These are phyloP conservation scores for Alauda arvensis DNA, from an alignment of 2,797 vertebrate genomes.

Conservation along the genomic window DNA sequence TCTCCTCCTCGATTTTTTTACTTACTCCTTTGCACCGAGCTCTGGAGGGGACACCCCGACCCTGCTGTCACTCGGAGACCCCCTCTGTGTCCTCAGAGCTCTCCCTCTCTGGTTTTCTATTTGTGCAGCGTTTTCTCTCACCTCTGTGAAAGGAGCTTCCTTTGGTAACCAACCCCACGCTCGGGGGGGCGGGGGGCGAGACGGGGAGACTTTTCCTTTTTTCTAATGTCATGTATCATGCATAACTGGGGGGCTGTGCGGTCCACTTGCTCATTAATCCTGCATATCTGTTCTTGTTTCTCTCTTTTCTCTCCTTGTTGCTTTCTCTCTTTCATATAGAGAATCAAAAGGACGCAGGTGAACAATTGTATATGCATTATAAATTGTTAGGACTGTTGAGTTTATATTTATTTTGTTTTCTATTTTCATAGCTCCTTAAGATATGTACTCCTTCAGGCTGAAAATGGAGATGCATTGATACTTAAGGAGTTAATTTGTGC, in stretches of 20 bases:
- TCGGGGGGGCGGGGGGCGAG: constrained; percentile 61
- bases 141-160: constrained; percentile 72
- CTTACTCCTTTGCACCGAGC: constrained; percentile 76
- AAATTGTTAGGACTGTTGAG: constrained; percentile 82
- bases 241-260: constrained; percentile 78
- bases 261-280: constrained; percentile 84
- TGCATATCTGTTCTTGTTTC: constrained; percentile 91
- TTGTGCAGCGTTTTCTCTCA: constrained; percentile 73
- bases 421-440: constrained; percentile 79
- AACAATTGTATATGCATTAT: constrained; percentile 93
- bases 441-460: constrained; percentile 76
- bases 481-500: constrained; percentile 90
- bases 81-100: constrained; percentile 71
- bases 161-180: constrained; percentile 73
- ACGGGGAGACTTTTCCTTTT: constrained; percentile 65
- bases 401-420: constrained; percentile 75
- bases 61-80: constrained; percentile 61
- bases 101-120: constrained; percentile 75
- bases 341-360: constrained; percentile 91
- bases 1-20: constrained; percentile 69
- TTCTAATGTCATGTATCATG: constrained; percentile 75
- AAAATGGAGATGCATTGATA: constrained; percentile 74
- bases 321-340: constrained; percentile 89
- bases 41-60: constrained; percentile 71
- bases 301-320: constrained; percentile 81